Evolutionary conservation across 2,888 invertebrate genomes (phyloP).

Genomic region (Drosophila mimica): DNA sequence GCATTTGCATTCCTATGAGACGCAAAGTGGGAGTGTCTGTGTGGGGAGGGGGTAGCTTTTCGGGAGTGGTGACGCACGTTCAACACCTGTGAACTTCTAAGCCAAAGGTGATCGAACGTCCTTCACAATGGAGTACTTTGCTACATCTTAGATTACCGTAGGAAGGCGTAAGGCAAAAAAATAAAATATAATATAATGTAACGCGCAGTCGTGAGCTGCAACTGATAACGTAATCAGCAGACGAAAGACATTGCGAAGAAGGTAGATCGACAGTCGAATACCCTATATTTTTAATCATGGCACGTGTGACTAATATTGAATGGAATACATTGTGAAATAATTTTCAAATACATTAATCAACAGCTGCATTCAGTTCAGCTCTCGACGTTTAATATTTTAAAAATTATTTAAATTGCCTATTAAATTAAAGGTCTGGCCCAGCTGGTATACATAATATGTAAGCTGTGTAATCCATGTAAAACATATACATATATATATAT

Average conservation of each 20-base stretch:
- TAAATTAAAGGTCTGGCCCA: background rate
- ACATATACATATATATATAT: conserved; percentile 8
- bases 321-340: background rate
- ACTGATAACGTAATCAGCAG: conserved; percentile 44
- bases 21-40: background rate
- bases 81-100: conserved; percentile 29
- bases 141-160: conserved; percentile 1
- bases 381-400: no score
- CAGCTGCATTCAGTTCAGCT: background rate
- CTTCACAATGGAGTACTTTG: conserved; percentile 21
- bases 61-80: background rate
- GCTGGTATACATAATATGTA: background rate
- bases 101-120: conserved; percentile 34
- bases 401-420: background rate
- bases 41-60: background rate
- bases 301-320: background rate
- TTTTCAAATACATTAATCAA: background rate
- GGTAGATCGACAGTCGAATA: conserved; percentile 14
- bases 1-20: background rate
- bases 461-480: conserved; percentile 2
- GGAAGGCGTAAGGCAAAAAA: background rate
- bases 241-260: conserved; percentile 3
- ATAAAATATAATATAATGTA: background rate
- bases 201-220: conserved; percentile 7
- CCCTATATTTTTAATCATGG: conserved; percentile 5